Evolutionary conservation across 2,113 vertebrate genomes (phyloP).

Genomic region (Chlorodrepanis virens): DNA sequence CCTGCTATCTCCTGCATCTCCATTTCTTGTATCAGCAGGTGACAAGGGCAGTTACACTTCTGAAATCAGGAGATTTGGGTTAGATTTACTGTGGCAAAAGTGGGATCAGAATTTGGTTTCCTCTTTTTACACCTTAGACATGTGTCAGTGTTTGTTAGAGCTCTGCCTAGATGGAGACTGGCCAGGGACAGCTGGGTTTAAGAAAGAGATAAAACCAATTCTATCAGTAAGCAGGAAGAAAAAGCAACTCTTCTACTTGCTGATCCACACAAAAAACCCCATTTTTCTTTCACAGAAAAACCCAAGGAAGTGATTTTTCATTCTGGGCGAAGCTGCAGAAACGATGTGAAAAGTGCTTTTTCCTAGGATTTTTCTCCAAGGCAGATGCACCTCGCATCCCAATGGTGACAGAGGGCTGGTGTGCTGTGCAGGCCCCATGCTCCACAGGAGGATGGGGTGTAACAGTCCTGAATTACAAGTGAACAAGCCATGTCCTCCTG

Average conservation of each 20-base stretch:
- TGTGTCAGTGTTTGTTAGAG: not conserved
- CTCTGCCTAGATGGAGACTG: not conserved
- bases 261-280: not conserved
- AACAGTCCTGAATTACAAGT: not conserved
- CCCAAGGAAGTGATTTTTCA: constrained; percentile 3
- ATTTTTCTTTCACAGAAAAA: not conserved
- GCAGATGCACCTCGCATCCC: not conserved
- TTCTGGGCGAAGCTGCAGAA: not conserved
- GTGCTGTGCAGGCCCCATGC: not conserved
- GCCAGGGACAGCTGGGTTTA: not conserved
- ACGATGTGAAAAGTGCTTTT: not conserved
- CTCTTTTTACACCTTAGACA: not conserved
- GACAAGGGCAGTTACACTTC: not conserved
- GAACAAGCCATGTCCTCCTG: not conserved
- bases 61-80: not conserved
- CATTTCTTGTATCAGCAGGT: not conserved
- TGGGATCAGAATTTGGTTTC: not conserved
- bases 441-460: not conserved
- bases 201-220: not conserved
- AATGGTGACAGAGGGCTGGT: not conserved
- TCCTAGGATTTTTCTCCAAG: not conserved
- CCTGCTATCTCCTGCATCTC: not conserved
- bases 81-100: not conserved
- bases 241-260: not conserved
- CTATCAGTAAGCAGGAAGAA: not conserved